Evolutionary conservation across 2,888 invertebrate genomes (phyloP).

Genomic region (Monoplex corrugatus): DNA sequence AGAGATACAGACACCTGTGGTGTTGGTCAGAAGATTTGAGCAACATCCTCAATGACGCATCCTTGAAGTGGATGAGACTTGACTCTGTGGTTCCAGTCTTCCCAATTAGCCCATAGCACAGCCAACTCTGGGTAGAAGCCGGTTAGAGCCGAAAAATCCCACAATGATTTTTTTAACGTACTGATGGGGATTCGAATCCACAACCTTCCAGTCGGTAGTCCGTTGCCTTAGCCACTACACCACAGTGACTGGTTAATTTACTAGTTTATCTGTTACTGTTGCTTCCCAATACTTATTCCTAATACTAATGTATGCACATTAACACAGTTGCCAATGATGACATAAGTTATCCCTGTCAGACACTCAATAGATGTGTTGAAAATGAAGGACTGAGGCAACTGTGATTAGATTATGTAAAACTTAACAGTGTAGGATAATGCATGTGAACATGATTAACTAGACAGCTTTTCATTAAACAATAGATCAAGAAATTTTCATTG

Average conservation of each 20-base stretch:
- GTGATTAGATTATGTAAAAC: background rate
- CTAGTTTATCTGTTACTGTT: background rate
- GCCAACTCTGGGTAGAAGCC: too few relatives aligned
- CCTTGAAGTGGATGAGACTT: too few relatives aligned
- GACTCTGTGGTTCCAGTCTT: too few relatives aligned
- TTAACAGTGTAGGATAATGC: background rate
- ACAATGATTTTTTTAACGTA: background rate
- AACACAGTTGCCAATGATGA: constrained; percentile 22
- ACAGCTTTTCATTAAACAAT: background rate
- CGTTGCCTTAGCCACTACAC: too few relatives aligned
- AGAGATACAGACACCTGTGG: too few relatives aligned
- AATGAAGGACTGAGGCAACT: background rate
- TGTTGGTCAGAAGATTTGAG: too few relatives aligned
- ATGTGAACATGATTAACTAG: background rate
- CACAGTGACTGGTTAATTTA: background rate
- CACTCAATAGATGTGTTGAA: background rate
- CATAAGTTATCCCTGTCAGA: constrained; percentile 34
- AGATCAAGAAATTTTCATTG: background rate
- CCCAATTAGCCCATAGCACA: too few relatives aligned
- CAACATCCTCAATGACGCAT: too few relatives aligned
- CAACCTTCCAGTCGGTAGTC: too few relatives aligned
- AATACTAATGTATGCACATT: too few relatives aligned
- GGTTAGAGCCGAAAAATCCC: background rate
- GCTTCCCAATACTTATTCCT: background rate
- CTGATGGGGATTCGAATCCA: background rate